These are phyloP conservation scores for Caenorhabditis sulstoni DNA, from an alignment of 2,888 invertebrate species.

Conservation along the genomic window DNA sequence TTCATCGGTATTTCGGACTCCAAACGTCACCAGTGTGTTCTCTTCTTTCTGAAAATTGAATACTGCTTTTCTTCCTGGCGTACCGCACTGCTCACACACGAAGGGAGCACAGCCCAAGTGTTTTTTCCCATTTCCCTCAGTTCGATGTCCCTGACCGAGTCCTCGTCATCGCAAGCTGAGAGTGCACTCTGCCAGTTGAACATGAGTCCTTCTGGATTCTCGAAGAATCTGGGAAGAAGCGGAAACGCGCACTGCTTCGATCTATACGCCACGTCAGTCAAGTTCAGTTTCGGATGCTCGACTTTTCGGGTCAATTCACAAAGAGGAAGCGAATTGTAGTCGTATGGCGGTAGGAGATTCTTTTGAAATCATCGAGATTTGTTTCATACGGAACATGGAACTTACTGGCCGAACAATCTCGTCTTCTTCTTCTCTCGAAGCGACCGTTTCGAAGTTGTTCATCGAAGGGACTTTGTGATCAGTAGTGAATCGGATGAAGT, in stretches of 20 bases:
- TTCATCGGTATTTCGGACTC: neutral
- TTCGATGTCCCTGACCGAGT: constrained; percentile 14
- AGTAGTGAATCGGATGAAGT: constrained; percentile 19
- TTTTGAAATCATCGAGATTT: neutral
- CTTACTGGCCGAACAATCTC: too few species aligned
- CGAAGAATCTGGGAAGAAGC: constrained; percentile 10
- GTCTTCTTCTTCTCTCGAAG: too few species aligned
- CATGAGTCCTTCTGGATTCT: constrained; percentile 19
- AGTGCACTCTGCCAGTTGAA: constrained; percentile 18
- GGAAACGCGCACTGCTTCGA: constrained; percentile 17
- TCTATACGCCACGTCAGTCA: neutral
- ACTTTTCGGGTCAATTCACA: constrained; percentile 6
- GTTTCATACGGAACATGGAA: neutral
- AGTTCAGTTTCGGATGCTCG: constrained; percentile 7
- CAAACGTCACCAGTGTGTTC: constrained; percentile 10
- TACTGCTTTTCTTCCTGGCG: too few species aligned
- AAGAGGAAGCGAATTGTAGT: constrained; percentile 8
- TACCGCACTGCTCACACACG: neutral
- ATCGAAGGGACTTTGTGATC: neutral
- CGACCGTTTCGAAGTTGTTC: neutral
- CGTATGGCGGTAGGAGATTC: neutral
- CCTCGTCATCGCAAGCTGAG: constrained; percentile 20
- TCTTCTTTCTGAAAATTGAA: constrained; percentile 19
- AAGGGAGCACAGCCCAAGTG: constrained; percentile 10
- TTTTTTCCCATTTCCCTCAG: constrained; percentile 8